Percentiles rank a stretch among this genome's conserved stretches.
These are phyloP conservation scores for Habrosyne pyritoides DNA, from an alignment of 2,888 invertebrate genomes.

Conservation along the genomic window DNA sequence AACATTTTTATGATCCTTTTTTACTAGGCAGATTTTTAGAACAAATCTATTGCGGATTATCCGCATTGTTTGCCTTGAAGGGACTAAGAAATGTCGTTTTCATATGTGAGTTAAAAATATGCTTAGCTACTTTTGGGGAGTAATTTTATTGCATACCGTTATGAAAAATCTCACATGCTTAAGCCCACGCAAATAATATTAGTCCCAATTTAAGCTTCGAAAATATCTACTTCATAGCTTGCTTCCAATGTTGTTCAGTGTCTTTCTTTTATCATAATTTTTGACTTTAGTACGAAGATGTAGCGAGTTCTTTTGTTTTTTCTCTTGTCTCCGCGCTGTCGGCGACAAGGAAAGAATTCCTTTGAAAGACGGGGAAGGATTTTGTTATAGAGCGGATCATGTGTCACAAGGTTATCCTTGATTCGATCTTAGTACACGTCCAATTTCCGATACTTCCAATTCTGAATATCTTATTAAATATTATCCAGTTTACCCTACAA, in stretches of 20 bases:
- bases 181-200: neutral
- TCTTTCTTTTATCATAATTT: neutral
- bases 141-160: neutral
- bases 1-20: no score
- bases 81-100: no score
- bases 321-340: neutral
- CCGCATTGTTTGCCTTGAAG: no score
- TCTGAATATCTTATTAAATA: neutral
- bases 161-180: neutral
- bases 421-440: neutral
- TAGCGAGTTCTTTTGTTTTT: neutral
- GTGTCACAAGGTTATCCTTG: neutral
- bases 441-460: no score
- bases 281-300: neutral
- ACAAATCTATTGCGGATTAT: no score
- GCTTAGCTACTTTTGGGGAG: no score
- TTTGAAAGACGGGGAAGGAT: neutral
- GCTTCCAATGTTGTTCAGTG: neutral
- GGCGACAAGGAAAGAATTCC: neutral
- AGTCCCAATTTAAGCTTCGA: neutral
- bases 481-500: neutral
- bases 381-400: neutral
- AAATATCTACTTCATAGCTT: neutral
- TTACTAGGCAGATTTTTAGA: no score
- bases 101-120: no score